Evolutionary conservation across 2,888 invertebrate genomes (phyloP).

Genomic region (Aphrophora alni): DNA sequence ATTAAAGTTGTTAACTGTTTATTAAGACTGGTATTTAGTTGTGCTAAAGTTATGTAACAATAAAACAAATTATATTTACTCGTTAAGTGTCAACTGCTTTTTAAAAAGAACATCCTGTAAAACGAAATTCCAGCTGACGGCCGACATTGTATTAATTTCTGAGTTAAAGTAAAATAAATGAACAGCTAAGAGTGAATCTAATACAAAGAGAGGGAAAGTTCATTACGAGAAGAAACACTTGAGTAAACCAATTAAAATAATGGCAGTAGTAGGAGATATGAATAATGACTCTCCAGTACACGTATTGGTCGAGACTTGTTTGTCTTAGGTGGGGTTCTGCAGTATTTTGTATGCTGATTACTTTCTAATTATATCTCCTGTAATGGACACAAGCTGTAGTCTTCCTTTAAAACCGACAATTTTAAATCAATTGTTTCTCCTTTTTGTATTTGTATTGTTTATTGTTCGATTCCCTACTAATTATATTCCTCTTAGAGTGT

Average conservation of each 20-base stretch:
- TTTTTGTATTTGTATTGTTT: too few relatives aligned
- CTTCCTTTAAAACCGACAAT: too few relatives aligned
- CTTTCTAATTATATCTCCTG: background rate
- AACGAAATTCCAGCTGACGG: background rate
- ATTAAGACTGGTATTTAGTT: too few relatives aligned
- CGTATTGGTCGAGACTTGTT: background rate
- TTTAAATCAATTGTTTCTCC: too few relatives aligned
- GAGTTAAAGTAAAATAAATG: background rate
- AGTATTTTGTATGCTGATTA: background rate
- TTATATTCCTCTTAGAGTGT: too few relatives aligned
- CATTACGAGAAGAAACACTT: background rate
- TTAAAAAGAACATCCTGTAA: too few relatives aligned
- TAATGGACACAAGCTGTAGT: too few relatives aligned
- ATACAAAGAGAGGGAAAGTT: background rate
- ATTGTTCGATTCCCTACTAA: too few relatives aligned
- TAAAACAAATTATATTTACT: too few relatives aligned
- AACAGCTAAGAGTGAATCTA: background rate
- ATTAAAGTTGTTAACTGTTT: too few relatives aligned
- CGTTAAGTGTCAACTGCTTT: too few relatives aligned
- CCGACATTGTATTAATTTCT: background rate
- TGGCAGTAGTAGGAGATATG: background rate
- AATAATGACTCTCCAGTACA: background rate
- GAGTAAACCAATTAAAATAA: slow-evolving; percentile 9
- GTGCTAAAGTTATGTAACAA: too few relatives aligned
- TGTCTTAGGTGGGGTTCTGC: background rate